phyloP scores from a whole-genome alignment of 30 jellyfish, hydroid and myxozoan species.

The Rhopilema esculentum region DNA sequence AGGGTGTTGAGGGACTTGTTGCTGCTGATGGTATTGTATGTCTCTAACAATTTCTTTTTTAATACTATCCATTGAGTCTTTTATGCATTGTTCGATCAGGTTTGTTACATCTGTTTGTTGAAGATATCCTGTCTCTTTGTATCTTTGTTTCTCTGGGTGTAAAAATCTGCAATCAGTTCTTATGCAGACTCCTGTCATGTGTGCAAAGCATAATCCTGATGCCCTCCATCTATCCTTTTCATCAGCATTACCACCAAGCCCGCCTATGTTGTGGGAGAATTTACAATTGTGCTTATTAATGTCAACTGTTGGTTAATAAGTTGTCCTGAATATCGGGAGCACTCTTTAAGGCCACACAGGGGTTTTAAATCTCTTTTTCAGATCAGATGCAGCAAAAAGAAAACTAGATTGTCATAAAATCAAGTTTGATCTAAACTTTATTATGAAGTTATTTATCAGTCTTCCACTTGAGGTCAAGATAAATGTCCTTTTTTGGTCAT shows the following conservation, averaged over 20 bases:
- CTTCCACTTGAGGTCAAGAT: too few species aligned
- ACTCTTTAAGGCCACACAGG: too few species aligned
- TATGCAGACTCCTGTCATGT: slow-evolving; percentile 10
- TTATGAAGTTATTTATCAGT: too few species aligned
- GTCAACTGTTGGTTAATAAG: too few species aligned
- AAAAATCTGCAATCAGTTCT: neutral
- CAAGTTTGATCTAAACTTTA: too few species aligned
- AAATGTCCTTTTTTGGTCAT: too few species aligned
- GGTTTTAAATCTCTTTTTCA: too few species aligned
- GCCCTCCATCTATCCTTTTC: slow-evolving; percentile 17
- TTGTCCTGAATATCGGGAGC: too few species aligned
- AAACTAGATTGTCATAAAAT: too few species aligned
- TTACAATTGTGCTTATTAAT: slow-evolving; percentile 1
- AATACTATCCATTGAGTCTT: neutral
- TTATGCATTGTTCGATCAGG: slow-evolving; percentile 5
- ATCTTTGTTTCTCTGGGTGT: slow-evolving; percentile 13
- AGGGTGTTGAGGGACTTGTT: neutral
- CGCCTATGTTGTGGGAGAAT: slow-evolving; percentile 25
- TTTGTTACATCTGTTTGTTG: neutral
- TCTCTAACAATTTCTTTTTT: neutral
- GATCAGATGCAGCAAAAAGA: too few species aligned
- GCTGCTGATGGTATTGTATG: neutral
- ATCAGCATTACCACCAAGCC: neutral
- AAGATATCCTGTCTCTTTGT: neutral
- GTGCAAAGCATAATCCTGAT: slow-evolving; percentile 20